These are phyloP conservation scores for Phrynosoma blainvillii DNA, from an alignment of 2,113 vertebrate genomes.

Conservation along the genomic window DNA sequence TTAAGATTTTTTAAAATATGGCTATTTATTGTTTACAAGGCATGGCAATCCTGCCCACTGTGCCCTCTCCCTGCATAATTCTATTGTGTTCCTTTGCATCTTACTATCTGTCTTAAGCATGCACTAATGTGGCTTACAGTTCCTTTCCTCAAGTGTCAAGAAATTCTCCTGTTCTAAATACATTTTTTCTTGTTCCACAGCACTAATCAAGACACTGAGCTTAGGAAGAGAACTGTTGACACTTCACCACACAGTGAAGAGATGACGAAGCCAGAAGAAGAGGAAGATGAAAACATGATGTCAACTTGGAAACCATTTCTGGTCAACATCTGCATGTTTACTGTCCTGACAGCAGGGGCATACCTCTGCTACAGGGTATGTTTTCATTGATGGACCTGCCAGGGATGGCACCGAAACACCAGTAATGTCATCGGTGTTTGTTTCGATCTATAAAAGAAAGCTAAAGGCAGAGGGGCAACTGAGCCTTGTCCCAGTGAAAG, in stretches of 20 bases:
- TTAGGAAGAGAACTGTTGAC: slow-evolving; percentile 72
- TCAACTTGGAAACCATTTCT: slow-evolving; percentile 87
- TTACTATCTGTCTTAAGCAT: not conserved
- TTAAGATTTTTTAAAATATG: not conserved
- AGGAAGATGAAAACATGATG: slow-evolving; percentile 65
- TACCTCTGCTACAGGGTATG: slow-evolving; percentile 92
- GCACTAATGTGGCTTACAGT: not conserved
- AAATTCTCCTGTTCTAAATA: not conserved
- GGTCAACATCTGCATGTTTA: slow-evolving; percentile 88
- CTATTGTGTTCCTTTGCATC: not conserved
- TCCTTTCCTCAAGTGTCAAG: rapidly evolving
- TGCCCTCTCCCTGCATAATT: not conserved
- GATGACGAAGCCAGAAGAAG: slow-evolving; percentile 34
- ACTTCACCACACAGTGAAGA: slow-evolving; percentile 64
- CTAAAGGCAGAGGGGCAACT: slow-evolving; percentile 25
- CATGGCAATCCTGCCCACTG: not conserved
- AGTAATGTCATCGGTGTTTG: slow-evolving; percentile 54
- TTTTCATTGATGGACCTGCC: slow-evolving; percentile 82
- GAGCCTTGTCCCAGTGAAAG: slow-evolving; percentile 66
- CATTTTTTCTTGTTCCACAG: slow-evolving; percentile 50
- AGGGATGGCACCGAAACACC: slow-evolving; percentile 50
- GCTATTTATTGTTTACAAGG: not conserved
- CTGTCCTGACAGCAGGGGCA: slow-evolving; percentile 86
- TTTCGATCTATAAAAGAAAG: slow-evolving; percentile 11
- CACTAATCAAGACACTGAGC: slow-evolving; percentile 76